These are phyloP conservation scores for Agrochola litura DNA, from an alignment of 2,888 invertebrate species.

Conservation along the genomic window DNA sequence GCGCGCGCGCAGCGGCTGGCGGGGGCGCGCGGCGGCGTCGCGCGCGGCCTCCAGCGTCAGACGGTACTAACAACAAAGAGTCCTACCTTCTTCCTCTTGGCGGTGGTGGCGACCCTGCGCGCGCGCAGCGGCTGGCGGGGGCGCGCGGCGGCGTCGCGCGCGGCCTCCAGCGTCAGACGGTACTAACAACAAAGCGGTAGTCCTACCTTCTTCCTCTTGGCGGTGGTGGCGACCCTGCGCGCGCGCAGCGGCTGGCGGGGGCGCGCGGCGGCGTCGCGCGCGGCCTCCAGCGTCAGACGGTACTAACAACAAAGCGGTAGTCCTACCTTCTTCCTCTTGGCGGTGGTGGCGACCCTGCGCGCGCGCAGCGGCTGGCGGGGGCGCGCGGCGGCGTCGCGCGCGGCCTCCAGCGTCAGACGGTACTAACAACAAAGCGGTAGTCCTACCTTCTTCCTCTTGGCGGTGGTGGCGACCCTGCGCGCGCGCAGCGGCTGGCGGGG, in stretches of 20 bases:
- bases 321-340: constrained; percentile 92
- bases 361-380: constrained; percentile 98
- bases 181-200: no score
- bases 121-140: constrained; percentile 98
- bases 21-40: constrained; percentile 97
- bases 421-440: no score
- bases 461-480: constrained; percentile 97
- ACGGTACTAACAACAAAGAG: no score
- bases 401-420: constrained; percentile 98
- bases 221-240: constrained; percentile 97
- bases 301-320: no score
- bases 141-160: constrained; percentile 97
- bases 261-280: constrained; percentile 97
- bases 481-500: constrained; percentile 98
- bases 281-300: constrained; percentile 98
- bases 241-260: constrained; percentile 98
- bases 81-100: constrained; percentile 92
- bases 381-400: constrained; percentile 97
- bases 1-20: constrained; percentile 97
- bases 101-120: constrained; percentile 97
- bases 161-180: constrained; percentile 98
- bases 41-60: constrained; percentile 98
- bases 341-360: constrained; percentile 97
- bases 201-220: constrained; percentile 92
- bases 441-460: constrained; percentile 92